phyloP scores from a whole-genome alignment of 2,113 vertebrate species.

The Pionites leucogaster region DNA sequence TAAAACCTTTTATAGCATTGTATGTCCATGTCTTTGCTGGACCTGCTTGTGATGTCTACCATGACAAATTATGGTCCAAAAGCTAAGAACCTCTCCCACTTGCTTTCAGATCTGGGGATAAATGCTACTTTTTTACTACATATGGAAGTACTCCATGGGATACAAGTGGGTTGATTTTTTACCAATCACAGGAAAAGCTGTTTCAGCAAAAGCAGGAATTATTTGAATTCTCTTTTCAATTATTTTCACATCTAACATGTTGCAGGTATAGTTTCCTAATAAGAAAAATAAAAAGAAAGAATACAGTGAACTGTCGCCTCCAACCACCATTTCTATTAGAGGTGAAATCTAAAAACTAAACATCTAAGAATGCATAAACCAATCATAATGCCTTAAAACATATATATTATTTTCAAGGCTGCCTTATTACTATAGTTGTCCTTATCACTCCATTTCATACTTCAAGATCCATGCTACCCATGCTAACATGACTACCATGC shows the following conservation, averaged over 20 bases:
- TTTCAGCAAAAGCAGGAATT: neutral
- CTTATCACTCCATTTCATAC: neutral
- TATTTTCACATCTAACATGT: neutral
- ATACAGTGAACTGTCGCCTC: neutral
- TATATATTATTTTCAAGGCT: neutral
- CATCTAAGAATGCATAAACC: fast-evolving
- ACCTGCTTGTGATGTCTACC: neutral
- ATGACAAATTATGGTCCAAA: neutral
- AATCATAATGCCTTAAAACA: neutral
- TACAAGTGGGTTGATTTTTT: neutral
- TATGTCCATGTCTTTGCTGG: neutral
- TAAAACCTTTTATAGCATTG: neutral
- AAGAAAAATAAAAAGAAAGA: neutral
- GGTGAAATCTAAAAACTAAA: neutral
- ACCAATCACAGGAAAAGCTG: neutral
- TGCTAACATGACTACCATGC: neutral
- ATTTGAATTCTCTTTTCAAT: neutral
- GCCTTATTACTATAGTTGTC: neutral
- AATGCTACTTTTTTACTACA: neutral
- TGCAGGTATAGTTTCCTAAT: neutral
- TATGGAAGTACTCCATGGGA: neutral
- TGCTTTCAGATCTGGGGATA: neutral
- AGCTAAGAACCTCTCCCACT: neutral
- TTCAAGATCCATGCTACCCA: neutral
- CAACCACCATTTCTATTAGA: neutral